phyloP scores from a whole-genome alignment of 2,113 vertebrate species.

The Chroicocephalus ridibundus region DNA sequence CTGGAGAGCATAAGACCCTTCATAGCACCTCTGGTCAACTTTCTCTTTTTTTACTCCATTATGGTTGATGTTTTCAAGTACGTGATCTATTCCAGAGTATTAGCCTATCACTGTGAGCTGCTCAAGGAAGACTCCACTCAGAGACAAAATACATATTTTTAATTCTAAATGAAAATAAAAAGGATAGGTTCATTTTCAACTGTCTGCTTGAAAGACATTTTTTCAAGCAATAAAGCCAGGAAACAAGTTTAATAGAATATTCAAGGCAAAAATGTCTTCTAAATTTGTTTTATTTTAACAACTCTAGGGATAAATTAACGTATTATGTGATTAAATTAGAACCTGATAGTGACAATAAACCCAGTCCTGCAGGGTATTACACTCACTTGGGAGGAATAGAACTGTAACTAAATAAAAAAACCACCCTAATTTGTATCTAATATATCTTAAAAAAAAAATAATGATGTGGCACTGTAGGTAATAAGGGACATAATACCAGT shows the following conservation, averaged over 20 bases:
- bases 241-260: background rate
- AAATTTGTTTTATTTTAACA: slow-evolving; percentile 11
- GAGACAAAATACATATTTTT: background rate
- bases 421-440: background rate
- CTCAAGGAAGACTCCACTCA: background rate
- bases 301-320: background rate
- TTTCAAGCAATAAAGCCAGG: background rate
- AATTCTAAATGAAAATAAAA: background rate
- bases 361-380: background rate
- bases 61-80: slow-evolving; percentile 13
- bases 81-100: background rate
- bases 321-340: slow-evolving; percentile 21
- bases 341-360: slow-evolving; percentile 44
- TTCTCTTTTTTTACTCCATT: background rate
- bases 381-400: slow-evolving; percentile 22
- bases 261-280: background rate
- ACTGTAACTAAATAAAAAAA: slow-evolving; percentile 55
- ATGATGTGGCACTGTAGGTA: background rate
- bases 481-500: background rate
- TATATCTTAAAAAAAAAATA: background rate
- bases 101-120: background rate
- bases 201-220: background rate
- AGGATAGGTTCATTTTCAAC: background rate
- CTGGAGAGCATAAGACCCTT: background rate
- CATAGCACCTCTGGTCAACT: background rate